Evolutionary conservation across 2,797 vertebrate species (phyloP), one percentile per base, ranked within the genome.

Genomic region (Chiropotes sagulatus): DNA sequence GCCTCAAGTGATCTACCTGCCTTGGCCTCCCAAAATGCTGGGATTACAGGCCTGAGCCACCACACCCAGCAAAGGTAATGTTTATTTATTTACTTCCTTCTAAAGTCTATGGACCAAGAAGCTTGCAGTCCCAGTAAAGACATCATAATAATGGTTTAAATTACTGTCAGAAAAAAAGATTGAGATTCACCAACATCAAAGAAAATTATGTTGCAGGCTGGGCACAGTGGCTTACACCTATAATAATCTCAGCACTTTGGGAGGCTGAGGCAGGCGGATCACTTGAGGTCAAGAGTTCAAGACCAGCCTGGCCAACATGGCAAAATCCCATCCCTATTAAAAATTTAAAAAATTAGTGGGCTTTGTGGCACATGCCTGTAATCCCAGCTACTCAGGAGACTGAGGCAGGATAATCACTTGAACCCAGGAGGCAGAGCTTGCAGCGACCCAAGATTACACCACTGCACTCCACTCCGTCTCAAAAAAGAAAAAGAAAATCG

Each of bases 1-100:
- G 7, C 33, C 61, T 67, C 33, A 67, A 67, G 15, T 67, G 64
- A 67, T 67, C 15, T 17, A 33, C 3, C 64, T 17, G 7, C 64
- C 64, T 67, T n/a, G 64, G 7, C 13, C 33, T 67, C 33, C 64
- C 64, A 67, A 67, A 67, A 8, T 67, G 64, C 33, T 67, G 64
- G 7, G 64, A 67, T 67, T 67, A 67, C 7, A 67, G 64, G 64
- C 15, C 0, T 67, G 33, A 67, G 33, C 64, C 64, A 67, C 33
- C 15, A 19, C 33, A 17, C 64, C 30, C 33, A n/a, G 33, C 33
- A 4, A n/a, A 19, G 64, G 14, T n/a, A n/a, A 67, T 85, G 88
- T 80, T 97, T 87, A n/a, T 95, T 89, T 94, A 94, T 91, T 88
- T 95, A 80, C 39, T 95, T 92, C 72, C 78, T 97, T 97, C 73